Percentiles rank a stretch among this genome's conserved stretches.
phyloP scores from a whole-genome alignment of 2,113 vertebrate genomes.

The Tiliqua scincoides region DNA sequence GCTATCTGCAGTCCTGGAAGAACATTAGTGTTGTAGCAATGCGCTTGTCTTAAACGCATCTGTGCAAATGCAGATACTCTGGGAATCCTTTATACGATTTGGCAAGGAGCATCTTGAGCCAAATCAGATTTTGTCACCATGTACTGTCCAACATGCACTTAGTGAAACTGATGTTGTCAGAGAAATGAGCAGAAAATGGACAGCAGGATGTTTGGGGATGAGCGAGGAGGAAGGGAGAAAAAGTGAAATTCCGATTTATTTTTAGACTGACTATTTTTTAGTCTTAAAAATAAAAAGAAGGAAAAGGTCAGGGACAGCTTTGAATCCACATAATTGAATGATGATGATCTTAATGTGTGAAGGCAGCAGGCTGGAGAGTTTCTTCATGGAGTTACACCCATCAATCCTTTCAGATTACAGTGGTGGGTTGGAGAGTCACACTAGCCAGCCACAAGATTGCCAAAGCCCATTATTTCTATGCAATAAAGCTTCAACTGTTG shows the following conservation, averaged over 20 bases:
- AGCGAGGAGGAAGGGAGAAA: not conserved
- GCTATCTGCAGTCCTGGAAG: not conserved
- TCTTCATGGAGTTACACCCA: conserved; percentile 10
- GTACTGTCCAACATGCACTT: not conserved
- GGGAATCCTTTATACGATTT: not conserved
- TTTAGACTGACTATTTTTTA: conserved; percentile 17
- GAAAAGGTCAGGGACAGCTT: not conserved
- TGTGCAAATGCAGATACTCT: not conserved
- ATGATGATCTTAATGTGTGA: not conserved
- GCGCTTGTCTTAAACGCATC: not conserved
- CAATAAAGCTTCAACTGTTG: conserved; percentile 1
- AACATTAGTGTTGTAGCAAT: not conserved
- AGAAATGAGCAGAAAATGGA: not conserved
- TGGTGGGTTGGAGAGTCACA: not conserved
- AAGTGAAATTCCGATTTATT: not conserved
- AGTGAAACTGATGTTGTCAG: conserved; percentile 8
- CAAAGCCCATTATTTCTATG: conserved; percentile 9
- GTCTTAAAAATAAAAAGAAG: not conserved
- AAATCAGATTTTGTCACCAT: not conserved
- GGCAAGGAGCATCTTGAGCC: not conserved
- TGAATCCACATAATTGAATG: not conserved
- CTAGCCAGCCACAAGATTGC: not conserved
- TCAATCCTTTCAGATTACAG: not conserved
- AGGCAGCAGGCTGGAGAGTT: conserved; percentile 2
- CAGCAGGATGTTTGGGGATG: not conserved